Conservation (phyloP, 1,140 invertebrate species). For the Teleogryllus occipitalis region DNA sequence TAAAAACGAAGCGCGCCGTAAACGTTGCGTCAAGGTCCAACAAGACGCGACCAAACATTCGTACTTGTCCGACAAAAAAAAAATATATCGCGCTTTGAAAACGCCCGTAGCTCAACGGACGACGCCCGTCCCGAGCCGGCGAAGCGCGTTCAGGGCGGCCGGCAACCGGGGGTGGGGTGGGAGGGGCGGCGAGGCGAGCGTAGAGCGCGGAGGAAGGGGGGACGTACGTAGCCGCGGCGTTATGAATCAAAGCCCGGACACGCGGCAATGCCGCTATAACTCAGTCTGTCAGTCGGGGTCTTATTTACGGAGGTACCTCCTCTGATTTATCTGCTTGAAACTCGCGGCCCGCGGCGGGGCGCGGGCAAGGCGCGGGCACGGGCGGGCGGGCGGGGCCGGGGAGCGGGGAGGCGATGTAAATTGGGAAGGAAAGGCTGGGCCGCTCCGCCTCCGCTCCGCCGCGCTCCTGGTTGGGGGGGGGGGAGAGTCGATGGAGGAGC, state of each 20-base stretch:
- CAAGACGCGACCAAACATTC: too few species aligned
- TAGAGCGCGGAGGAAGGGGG: not conserved
- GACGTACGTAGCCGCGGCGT: not conserved
- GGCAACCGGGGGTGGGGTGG: too few species aligned
- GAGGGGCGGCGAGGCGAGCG: not conserved
- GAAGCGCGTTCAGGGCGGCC: not conserved
- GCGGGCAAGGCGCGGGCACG: not conserved
- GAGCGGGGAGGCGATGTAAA: not conserved
- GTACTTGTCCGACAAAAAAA: too few species aligned
- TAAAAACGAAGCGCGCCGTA: too few species aligned
- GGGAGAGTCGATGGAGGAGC: not conserved
- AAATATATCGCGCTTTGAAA: too few species aligned
- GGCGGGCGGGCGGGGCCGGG: too few species aligned
- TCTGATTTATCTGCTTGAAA: not conserved
- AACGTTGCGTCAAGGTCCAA: too few species aligned
- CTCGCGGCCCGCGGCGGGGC: not conserved
- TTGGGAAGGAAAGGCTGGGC: not conserved
- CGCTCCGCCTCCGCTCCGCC: too few species aligned
- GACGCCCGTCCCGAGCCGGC: not conserved
- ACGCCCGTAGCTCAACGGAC: too few species aligned
- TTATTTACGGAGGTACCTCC: not conserved
- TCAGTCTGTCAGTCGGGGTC: constrained; percentile 2
- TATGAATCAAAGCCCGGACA: not conserved
- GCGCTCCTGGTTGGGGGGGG: too few species aligned
- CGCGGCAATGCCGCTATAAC: not conserved